Percentiles rank a stretch among this genome's conserved stretches.
These are phyloP conservation scores for Reticulitermes lucifugus DNA, from an alignment of 2,888 invertebrate species.

Conservation along the genomic window DNA sequence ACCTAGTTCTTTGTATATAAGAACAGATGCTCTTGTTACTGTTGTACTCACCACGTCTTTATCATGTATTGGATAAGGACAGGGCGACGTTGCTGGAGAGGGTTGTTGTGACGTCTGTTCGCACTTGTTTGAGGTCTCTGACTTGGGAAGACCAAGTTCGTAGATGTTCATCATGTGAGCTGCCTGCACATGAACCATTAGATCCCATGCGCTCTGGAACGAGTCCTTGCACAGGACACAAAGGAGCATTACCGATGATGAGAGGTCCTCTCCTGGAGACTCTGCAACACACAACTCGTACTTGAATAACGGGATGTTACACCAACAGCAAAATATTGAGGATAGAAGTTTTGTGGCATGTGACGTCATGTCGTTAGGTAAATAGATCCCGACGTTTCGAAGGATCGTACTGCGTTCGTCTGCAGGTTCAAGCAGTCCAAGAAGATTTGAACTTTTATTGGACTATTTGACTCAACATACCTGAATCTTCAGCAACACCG, in stretches of 20 bases:
- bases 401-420: no score
- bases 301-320: no score
- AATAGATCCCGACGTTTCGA: no score
- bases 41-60: constrained; percentile 47
- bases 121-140: constrained; percentile 16
- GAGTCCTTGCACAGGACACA: constrained; percentile 77
- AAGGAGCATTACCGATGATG: constrained; percentile 66
- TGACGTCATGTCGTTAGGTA: no score
- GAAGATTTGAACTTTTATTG: no score
- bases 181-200: constrained; percentile 77
- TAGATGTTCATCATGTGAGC: constrained; percentile 77
- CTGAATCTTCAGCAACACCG: no score
- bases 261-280: constrained; percentile 53
- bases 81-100: constrained; percentile 40
- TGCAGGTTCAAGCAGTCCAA: no score
- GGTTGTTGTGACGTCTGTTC: constrained; percentile 34
- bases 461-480: no score
- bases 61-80: constrained; percentile 38
- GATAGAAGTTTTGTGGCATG: no score
- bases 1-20: no score
- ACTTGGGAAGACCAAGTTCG: constrained; percentile 66
- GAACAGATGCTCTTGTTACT: no score
- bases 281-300: constrained; percentile 40
- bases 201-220: constrained; percentile 75
- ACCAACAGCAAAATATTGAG: no score